Base-by-base conservation (phyloP, 1,140 invertebrate species). In the Caenorhabditis remanei region DNA sequence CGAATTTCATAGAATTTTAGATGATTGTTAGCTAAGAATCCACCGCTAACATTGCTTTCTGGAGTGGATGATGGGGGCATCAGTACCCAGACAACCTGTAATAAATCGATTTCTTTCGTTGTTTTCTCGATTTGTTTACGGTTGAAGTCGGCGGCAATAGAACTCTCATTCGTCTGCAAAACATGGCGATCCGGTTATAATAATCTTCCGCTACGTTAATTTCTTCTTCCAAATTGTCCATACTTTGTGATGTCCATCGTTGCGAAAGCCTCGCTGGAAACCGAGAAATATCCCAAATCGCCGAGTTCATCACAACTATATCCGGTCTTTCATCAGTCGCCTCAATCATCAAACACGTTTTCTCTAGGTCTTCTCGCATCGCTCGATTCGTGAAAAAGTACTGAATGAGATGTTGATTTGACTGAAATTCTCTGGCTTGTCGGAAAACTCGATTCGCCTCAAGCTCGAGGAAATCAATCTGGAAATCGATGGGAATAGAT, bases 381-480 rank as follows among this genome's bases (percentile, higher is more conserved):
- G 32, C 75, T 48, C 86, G 16, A 41, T 71, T 87, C 6, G 86
- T 87, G 79, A 87, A 87, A 41, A 63, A 56, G 32, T 83, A 87
- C 32, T 87, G 86, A 11, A 87, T 43, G 32, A 87, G 79, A n/a
- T 84, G 58, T 9, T 32, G 56, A 19, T 87, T 58, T 5, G 82
- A 63, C 13, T 41, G 32, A 32, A 79, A 87, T 41, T 87, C 86
- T 6, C 86, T 40, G 14, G 75, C 86, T 48, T 87, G 86, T 8
- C 82, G 48, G 86, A 87, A 87, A 11, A 87, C 56, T 83, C 65
- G 24, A 53, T 87, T 71, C 4, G 86, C 40, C 11, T 67, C 82
- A 7, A 87, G 40, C 19, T 58, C 41, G 3, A 87, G 75, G 46
- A 71, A 83, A 71, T 87, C 86, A n/a, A 87, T 87, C 86, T 87